phyloP scores from a whole-genome alignment of 2,797 vertebrate species.

The Graptemys geographica region DNA sequence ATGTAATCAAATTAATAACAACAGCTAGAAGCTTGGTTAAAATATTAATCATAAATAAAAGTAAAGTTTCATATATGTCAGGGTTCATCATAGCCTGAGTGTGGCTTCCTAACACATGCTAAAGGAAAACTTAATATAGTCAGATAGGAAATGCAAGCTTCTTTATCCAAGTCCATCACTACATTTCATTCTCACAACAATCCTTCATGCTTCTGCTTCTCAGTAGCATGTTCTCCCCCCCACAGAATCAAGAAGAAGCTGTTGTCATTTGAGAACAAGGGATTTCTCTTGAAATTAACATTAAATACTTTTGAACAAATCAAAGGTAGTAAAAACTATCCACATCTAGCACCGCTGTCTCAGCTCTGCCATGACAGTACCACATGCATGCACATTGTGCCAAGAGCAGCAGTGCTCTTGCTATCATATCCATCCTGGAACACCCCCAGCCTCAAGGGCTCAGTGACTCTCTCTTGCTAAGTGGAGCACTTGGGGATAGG shows the following conservation, averaged over 20 bases:
- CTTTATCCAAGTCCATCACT: background rate
- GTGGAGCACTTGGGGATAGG: background rate
- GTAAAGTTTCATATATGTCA: background rate
- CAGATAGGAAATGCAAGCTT: background rate
- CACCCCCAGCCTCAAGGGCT: background rate
- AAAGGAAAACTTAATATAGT: background rate
- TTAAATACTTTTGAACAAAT: background rate
- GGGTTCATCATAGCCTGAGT: background rate
- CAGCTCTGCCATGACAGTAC: background rate
- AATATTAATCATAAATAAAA: background rate
- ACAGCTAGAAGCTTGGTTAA: background rate
- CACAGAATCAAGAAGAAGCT: background rate
- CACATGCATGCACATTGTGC: background rate
- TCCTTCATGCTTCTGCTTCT: background rate
- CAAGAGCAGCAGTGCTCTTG: background rate
- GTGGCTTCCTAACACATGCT: background rate
- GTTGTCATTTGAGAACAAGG: background rate
- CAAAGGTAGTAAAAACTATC: accelerated
- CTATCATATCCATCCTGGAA: background rate
- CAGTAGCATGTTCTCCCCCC: background rate
- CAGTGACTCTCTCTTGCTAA: background rate
- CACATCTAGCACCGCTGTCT: background rate
- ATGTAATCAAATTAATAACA: background rate
- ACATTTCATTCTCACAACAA: background rate
- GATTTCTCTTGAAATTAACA: background rate